Percentiles rank a stretch among this genome's conserved stretches.
phyloP scores from a whole-genome alignment of 2,113 vertebrate species.

The Argyrosomus japonicus region DNA sequence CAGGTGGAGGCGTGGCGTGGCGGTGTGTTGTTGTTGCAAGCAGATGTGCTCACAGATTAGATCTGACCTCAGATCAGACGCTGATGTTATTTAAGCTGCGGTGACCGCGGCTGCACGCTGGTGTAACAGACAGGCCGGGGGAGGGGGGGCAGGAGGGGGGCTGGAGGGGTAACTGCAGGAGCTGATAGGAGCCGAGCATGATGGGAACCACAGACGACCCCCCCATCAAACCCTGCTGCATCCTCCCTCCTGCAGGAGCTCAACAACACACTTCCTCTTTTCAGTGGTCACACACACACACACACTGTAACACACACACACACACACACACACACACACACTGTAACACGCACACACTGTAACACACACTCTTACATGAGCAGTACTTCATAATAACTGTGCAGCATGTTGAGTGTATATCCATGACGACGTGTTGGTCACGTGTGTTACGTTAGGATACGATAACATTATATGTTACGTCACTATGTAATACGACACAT shows the following conservation, averaged over 20 bases:
- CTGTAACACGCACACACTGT: too few relatives aligned
- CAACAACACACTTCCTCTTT: slow-evolving; percentile 83
- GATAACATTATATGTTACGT: too few relatives aligned
- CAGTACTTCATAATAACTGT: not conserved
- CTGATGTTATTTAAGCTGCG: slow-evolving; percentile 80
- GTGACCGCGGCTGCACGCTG: slow-evolving; percentile 58
- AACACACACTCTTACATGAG: slow-evolving; percentile 8
- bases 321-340: too few relatives aligned
- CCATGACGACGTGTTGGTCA: too few relatives aligned
- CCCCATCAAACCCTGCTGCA: not conserved
- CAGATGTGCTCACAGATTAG: slow-evolving; percentile 76
- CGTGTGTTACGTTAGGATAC: too few relatives aligned
- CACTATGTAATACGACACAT: too few relatives aligned
- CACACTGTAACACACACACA: not conserved
- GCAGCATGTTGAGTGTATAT: too few relatives aligned
- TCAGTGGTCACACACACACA: slow-evolving; percentile 64
- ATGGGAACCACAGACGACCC: slow-evolving; percentile 66
- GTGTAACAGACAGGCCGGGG: slow-evolving; percentile 75
- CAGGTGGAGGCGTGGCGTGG: not conserved
- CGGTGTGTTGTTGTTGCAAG: slow-evolving; percentile 34
- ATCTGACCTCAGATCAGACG: slow-evolving; percentile 68
- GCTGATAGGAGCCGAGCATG: slow-evolving; percentile 70
- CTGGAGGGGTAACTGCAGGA: slow-evolving; percentile 32
- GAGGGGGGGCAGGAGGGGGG: too few relatives aligned
- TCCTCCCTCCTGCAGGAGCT: slow-evolving; percentile 57